Evolutionary conservation across 2,888 invertebrate genomes (phyloP), one percentile per base, ranked within the genome.

Genomic region (Eupithecia centaureata): DNA sequence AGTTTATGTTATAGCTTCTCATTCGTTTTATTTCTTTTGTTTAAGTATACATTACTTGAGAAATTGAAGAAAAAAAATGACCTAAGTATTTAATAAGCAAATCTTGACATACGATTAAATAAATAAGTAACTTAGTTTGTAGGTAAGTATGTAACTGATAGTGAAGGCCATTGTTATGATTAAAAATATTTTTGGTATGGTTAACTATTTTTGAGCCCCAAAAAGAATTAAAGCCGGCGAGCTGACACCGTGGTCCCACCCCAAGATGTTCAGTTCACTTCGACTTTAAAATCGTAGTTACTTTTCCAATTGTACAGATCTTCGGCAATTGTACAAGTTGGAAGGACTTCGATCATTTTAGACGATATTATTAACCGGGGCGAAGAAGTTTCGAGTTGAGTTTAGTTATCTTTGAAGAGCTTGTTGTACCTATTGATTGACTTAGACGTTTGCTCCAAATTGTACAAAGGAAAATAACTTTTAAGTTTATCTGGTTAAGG

Each of bases 201-300:
- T n/a, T n/a, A n/a, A n/a, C n/a, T n/a, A n/a, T n/a, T n/a, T n/a
- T n/a, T 51, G 12, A 12, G 2, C 2, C 12, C 5, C 25, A 0
- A 18, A 51, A 51, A 51, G 5, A 15, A 1, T 52, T 7, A 27
- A 27, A 15, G 13, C 15, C 3, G 27, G 7, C 5, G 52, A 52
- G 32, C 57, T 57, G 18, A 0, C 10, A 22, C 57, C 22, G 30
- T 32, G 30, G 57, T 57, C 32, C 12, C 5, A 57, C 57, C 57
- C 32, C 32, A 73, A 66, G 68, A 71, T 68, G 71, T 71, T 67
- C 65, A 59, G 69, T 73, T 69, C 67, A 61, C 63, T 63, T 58
- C 68, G 63, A 67, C 68, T 72, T 72, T 73, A 56, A 72, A 73
- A 72, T 67, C 67, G 71, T 72, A 68, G 69, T 68, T 71, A 68